Conservation (phyloP, 2,888 invertebrate species). For the Nasonovia ribisnigri region DNA sequence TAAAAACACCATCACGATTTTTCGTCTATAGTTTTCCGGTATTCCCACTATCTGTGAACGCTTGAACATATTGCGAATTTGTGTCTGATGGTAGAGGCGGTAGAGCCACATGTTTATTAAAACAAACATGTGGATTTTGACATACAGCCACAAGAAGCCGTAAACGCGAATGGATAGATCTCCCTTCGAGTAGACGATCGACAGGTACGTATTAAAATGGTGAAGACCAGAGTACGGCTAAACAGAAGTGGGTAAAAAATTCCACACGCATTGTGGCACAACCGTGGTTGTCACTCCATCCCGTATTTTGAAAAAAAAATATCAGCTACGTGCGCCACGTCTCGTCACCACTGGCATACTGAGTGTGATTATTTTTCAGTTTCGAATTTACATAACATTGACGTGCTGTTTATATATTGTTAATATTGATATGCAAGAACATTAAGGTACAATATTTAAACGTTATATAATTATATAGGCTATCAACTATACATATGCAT, state of each 20-base stretch:
- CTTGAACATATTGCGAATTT: neutral
- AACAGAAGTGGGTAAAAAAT: neutral
- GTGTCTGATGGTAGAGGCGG: neutral
- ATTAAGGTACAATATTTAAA: no score
- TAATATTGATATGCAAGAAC: no score
- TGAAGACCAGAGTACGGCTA: neutral
- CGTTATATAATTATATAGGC: no score
- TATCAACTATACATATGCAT: no score
- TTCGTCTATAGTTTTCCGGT: neutral
- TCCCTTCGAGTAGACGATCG: neutral
- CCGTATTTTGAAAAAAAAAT: neutral
- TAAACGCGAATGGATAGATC: neutral
- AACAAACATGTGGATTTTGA: neutral
- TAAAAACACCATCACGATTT: neutral
- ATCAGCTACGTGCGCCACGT: neutral
- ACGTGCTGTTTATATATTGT: no score
- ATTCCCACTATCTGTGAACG: neutral
- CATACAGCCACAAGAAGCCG: neutral
- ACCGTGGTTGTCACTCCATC: neutral
- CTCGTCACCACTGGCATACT: neutral
- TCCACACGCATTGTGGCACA: neutral
- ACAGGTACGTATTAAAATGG: neutral
- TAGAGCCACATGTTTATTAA: neutral
- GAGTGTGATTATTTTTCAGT: neutral
- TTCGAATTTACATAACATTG: no score